Conservation (phyloP, 92 coral and sea anemone genomes). For the Parazoanthus darwini region DNA sequence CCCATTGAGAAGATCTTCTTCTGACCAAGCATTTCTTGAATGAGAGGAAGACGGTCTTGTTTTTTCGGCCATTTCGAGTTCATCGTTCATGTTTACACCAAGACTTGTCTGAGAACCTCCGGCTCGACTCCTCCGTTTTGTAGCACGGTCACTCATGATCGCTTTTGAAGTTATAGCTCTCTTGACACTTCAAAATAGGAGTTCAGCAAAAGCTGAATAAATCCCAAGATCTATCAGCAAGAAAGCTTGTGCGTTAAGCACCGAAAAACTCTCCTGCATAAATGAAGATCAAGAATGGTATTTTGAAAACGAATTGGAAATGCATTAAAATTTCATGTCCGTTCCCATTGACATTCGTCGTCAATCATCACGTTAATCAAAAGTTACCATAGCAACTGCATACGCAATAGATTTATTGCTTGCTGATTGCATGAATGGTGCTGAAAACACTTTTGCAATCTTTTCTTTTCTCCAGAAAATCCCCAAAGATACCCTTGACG, state of each 20-base stretch:
- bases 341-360: slow-evolving; percentile 29
- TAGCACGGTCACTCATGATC: slow-evolving; percentile 62
- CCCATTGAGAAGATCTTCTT: slow-evolving; percentile 74
- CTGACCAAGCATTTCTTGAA: slow-evolving; percentile 96
- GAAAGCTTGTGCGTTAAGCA: not conserved
- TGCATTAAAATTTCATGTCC: slow-evolving; percentile 38
- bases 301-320: slow-evolving; percentile 23
- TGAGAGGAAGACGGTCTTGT: slow-evolving; percentile 82
- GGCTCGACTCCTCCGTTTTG: slow-evolving; percentile 72
- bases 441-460: not conserved
- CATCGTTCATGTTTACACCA: slow-evolving; percentile 82
- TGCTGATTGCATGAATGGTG: slow-evolving; percentile 19
- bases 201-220: slow-evolving; percentile 11
- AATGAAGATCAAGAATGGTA: slow-evolving; percentile 35
- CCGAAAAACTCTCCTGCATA: slow-evolving; percentile 2
- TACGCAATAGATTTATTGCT: slow-evolving; percentile 22
- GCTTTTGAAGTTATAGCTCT: not conserved
- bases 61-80: slow-evolving; percentile 82
- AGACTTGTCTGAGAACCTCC: slow-evolving; percentile 95
- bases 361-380: slow-evolving; percentile 41
- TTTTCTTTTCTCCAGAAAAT: not conserved
- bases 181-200: not conserved
- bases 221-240: not conserved
- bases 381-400: slow-evolving; percentile 38
- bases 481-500: not conserved